A percentile compares a stretch with the other conserved stretches of the same genome.
Evolutionary conservation across 2,888 invertebrate genomes (phyloP).

Genomic region (Elegia similella): DNA sequence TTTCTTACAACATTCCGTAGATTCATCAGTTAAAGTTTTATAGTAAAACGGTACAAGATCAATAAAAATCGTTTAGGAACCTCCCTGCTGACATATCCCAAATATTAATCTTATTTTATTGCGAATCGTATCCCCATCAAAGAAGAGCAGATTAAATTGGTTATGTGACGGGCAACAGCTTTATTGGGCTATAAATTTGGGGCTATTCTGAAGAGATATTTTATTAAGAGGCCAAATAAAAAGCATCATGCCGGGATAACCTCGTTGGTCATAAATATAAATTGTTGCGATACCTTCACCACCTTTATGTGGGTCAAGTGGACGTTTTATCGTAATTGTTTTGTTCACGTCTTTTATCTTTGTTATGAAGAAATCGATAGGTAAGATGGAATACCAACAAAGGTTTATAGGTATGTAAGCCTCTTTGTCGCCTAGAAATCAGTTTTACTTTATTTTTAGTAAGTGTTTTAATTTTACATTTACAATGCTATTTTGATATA

Average conservation of each 20-base stretch:
- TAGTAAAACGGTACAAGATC: not conserved
- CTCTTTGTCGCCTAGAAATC: no score
- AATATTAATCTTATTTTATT: slow-evolving; percentile 49
- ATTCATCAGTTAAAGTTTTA: no score
- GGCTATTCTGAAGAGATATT: slow-evolving; percentile 49
- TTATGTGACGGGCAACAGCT: slow-evolving; percentile 65
- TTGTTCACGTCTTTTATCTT: not conserved
- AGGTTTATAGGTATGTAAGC: no score
- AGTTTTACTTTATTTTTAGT: no score
- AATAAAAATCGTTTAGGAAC: slow-evolving; percentile 11
- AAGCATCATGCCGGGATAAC: slow-evolving; percentile 34
- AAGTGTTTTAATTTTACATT: no score
- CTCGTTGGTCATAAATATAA: slow-evolving; percentile 48
- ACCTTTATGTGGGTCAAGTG: slow-evolving; percentile 17
- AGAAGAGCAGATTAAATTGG: slow-evolving; percentile 60
- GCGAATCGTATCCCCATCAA: slow-evolving; percentile 48
- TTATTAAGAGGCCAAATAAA: slow-evolving; percentile 69
- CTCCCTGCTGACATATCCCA: slow-evolving; percentile 16
- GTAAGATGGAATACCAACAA: not conserved
- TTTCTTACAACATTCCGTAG: no score
- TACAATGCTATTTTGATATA: no score
- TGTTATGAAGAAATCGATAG: not conserved
- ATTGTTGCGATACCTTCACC: slow-evolving; percentile 41
- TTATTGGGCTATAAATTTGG: slow-evolving; percentile 63
- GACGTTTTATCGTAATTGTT: not conserved